Base-by-base conservation (phyloP, 2,113 vertebrate species). In the Lethenteron reissneri region DNA sequence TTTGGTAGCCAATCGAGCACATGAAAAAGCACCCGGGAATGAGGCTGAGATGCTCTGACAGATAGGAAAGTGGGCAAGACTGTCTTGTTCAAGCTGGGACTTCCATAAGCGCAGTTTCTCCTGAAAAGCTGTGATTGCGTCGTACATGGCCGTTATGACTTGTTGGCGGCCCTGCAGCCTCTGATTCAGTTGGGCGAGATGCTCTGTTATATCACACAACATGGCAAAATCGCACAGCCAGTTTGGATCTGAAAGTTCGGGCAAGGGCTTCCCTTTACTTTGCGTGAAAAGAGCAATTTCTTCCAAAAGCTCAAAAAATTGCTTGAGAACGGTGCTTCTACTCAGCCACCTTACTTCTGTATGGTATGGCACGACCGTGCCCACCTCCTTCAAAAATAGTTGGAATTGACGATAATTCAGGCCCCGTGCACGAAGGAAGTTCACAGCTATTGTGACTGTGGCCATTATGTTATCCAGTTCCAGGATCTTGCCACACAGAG, bases 11-110 rank as follows among this genome's bases (percentile, higher is more conserved):
- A 74, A 72, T 57, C 58, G 56, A 74, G 72, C 57, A 19, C 73
- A 76, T 72, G 73, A 72, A 76, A 74, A 76, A 76, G 69, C 25
- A 71, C 59, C 69, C 11, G 71, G 58, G 73, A 72, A 56, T 71
- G 62, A 73, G 75, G 74, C 71, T 71, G 69, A 75, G 56, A 76
- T 76, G 73, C 71, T 76, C 72, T 74, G 75, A 76, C 73, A 75
- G 58, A 69, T 70, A 69, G 72, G 71, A 73, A 74, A 76, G 73
- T 75, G 68, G 71, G 25, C 72, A 75, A 74, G 74, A 73, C 57
- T 70, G 70, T 74, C 73, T 58, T 74, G 71, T 74, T 74, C 56
- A 64, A 74, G 56, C 72, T 72, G 73, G 64, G 56, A 74, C 62
- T 69, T 72, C 64, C 73, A 74, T 72, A 72, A 21, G 21, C 57